phyloP scores from a whole-genome alignment of 2,888 invertebrate species.

The Nephrotoma flavescens region DNA sequence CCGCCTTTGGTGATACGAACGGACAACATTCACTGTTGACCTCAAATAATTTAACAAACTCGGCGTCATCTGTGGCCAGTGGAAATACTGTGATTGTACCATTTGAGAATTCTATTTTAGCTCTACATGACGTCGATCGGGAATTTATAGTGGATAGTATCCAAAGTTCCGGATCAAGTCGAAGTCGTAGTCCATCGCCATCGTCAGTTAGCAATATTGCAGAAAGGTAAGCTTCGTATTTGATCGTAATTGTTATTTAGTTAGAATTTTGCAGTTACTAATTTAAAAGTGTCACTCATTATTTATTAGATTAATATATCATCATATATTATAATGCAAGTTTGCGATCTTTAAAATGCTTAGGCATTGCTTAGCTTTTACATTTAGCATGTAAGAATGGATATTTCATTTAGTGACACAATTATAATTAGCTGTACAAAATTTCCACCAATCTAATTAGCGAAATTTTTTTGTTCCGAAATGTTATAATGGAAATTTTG shows the following conservation, averaged over 20 bases:
- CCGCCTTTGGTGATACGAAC: constrained; percentile 35
- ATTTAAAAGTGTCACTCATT: neutral
- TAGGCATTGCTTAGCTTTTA: too few species aligned
- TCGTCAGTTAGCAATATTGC: constrained; percentile 12
- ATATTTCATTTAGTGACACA: too few species aligned
- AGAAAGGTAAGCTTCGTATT: constrained; percentile 19
- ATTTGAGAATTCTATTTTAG: constrained; percentile 12
- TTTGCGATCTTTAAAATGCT: too few species aligned
- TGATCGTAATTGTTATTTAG: neutral
- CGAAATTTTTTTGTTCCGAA: neutral
- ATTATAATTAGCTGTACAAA: neutral
- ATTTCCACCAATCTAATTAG: neutral
- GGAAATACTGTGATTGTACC: constrained; percentile 29
- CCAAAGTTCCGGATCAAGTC: constrained; percentile 14
- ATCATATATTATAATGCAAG: neutral
- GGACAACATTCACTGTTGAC: constrained; percentile 26
- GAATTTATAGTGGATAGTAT: neutral
- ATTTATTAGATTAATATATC: neutral
- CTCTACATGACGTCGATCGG: constrained; percentile 8
- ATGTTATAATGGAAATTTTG: neutral
- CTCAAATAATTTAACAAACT: constrained; percentile 18
- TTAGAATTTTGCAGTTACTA: neutral
- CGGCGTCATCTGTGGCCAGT: constrained; percentile 24
- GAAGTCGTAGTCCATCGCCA: constrained; percentile 20
- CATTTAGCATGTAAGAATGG: too few species aligned